phyloP scores from a whole-genome alignment of 2,888 invertebrate species.

The Sminthurides aquaticus region DNA sequence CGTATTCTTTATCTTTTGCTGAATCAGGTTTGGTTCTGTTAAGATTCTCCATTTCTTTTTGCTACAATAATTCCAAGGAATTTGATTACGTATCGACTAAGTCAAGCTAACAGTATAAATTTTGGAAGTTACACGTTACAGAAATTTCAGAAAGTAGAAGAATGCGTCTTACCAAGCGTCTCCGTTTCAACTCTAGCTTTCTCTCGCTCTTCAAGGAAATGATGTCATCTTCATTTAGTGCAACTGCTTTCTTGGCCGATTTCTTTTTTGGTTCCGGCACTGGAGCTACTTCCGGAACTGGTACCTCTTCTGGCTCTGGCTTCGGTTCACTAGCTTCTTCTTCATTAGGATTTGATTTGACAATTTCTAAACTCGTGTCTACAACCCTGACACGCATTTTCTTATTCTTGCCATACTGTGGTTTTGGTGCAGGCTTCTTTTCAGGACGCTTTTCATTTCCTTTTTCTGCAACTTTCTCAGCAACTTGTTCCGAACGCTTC shows the following conservation, averaged over 20 bases:
- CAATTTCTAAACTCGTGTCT: not conserved
- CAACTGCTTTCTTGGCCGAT: not conserved
- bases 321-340: not conserved
- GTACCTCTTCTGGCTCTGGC: slow-evolving; percentile 18
- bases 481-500: not conserved
- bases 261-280: slow-evolving; percentile 20
- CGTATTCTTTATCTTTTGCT: slow-evolving; percentile 61
- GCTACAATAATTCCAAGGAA: slow-evolving; percentile 51
- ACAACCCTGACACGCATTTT: not conserved
- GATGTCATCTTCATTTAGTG: not conserved
- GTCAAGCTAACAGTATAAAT: not conserved
- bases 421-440: not conserved
- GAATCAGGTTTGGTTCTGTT: slow-evolving; percentile 65
- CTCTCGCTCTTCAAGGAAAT: slow-evolving; percentile 28
- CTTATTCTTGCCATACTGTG: no score
- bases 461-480: not conserved
- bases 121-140: not conserved
- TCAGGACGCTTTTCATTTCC: not conserved
- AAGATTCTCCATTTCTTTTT: slow-evolving; percentile 57
- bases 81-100: not conserved
- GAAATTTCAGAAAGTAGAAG: no score
- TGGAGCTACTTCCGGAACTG: slow-evolving; percentile 18
- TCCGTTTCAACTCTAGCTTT: slow-evolving; percentile 34
- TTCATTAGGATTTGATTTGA: not conserved
- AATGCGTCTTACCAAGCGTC: slow-evolving; percentile 34